A percentile compares a stretch with the other conserved stretches of the same genome.
phyloP scores from a whole-genome alignment of 2,888 invertebrate genomes.

The Xestoiulus laeticollis region DNA sequence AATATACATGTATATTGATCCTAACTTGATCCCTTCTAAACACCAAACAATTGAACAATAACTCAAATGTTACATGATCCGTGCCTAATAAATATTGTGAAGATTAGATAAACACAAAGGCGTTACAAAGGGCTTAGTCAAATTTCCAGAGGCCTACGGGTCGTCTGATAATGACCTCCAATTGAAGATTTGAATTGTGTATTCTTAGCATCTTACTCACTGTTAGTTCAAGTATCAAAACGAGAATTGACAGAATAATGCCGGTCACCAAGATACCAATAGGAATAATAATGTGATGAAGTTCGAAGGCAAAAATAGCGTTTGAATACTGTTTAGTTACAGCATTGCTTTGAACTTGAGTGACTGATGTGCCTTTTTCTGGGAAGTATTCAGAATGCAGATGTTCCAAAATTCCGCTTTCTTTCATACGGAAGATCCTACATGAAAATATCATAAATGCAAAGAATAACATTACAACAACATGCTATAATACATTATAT shows the following conservation, averaged over 20 bases:
- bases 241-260: slow-evolving; percentile 12
- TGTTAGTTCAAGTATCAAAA: slow-evolving; percentile 16
- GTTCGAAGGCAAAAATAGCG: slow-evolving; percentile 22
- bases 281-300: neutral
- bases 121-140: neutral
- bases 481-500: too few relatives aligned
- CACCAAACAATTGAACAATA: neutral
- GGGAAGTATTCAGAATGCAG: neutral
- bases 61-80: neutral
- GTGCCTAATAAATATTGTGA: slow-evolving; percentile 15
- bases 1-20: neutral
- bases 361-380: neutral
- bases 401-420: slow-evolving; percentile 11
- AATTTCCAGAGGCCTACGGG: neutral
- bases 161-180: slow-evolving; percentile 4
- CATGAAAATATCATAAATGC: neutral
- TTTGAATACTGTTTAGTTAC: neutral
- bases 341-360: neutral
- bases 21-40: slow-evolving; percentile 20
- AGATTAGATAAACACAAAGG: neutral
- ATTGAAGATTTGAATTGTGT: neutral
- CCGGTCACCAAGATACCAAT: slow-evolving; percentile 15
- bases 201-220: neutral
- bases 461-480: too few relatives aligned
- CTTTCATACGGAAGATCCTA: slow-evolving; percentile 24